Evolutionary conservation across 2,113 vertebrate genomes (phyloP).

Genomic region (Thermophis baileyi): DNA sequence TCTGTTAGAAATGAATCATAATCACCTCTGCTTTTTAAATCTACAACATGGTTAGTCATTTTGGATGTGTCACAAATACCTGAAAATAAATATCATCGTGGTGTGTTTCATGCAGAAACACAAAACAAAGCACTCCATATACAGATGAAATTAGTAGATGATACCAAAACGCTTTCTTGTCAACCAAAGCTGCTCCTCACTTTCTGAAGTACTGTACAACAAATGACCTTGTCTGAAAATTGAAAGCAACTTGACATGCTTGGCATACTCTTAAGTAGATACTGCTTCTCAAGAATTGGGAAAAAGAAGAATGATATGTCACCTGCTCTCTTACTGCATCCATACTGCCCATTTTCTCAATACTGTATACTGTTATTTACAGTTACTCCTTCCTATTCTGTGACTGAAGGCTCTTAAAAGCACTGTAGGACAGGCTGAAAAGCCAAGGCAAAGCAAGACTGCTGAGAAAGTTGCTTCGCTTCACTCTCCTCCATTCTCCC

Average conservation of each 20-base stretch:
- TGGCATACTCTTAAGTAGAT: neutral
- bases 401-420: neutral
- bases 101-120: neutral
- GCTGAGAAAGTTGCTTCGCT: neutral
- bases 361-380: too few species aligned
- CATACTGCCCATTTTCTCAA: neutral
- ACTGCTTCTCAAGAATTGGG: neutral
- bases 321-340: too few species aligned
- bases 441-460: neutral
- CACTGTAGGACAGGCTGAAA: neutral
- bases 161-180: neutral
- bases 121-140: neutral
- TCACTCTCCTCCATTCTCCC: neutral
- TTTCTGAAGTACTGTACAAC: neutral
- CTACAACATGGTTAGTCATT: neutral
- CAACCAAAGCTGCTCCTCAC: neutral
- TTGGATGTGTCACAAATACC: neutral
- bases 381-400: neutral
- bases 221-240: neutral
- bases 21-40: neutral
- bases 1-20: neutral
- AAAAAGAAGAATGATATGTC: neutral
- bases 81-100: neutral
- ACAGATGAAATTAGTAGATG: neutral
- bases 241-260: neutral